Evolutionary conservation across 2,113 vertebrate species (phyloP).

Genomic region (Syngnathus typhle): DNA sequence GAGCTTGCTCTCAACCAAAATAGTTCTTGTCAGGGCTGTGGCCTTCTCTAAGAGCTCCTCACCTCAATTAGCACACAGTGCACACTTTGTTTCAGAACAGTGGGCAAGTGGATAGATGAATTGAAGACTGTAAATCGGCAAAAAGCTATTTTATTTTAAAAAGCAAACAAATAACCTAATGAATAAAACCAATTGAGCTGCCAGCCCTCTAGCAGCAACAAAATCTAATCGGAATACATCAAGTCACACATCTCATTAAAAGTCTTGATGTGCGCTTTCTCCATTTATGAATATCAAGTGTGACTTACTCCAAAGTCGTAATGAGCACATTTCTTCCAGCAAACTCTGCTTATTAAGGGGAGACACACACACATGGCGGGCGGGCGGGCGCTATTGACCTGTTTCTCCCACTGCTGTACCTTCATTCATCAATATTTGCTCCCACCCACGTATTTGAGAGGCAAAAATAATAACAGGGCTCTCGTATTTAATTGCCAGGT

Average conservation of each 20-base stretch:
- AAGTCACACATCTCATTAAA: not conserved
- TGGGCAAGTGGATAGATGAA: no score
- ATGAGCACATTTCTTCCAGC: not conserved
- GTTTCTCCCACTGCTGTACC: slow-evolving; percentile 31
- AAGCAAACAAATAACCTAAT: no score
- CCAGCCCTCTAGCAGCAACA: not conserved
- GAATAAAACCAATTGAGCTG: not conserved
- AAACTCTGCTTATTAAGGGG: not conserved
- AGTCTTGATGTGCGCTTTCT: not conserved
- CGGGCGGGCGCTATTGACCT: slow-evolving; percentile 27
- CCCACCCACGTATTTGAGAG: slow-evolving; percentile 15
- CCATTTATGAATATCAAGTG: not conserved
- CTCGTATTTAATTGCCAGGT: slow-evolving; percentile 38
- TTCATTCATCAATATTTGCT: slow-evolving; percentile 62
- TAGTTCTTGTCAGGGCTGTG: slow-evolving; percentile 39
- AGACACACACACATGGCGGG: slow-evolving; percentile 6
- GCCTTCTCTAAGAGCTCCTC: slow-evolving; percentile 19
- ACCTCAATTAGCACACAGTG: not conserved
- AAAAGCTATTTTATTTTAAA: no score
- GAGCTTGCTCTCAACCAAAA: slow-evolving; percentile 15
- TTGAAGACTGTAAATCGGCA: no score
- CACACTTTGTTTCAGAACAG: no score
- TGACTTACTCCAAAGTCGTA: not conserved
- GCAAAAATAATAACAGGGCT: slow-evolving; percentile 16
- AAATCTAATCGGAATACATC: not conserved